phyloP scores from a whole-genome alignment of 2,797 vertebrate genomes.

The Sphaeramia orbicularis region DNA sequence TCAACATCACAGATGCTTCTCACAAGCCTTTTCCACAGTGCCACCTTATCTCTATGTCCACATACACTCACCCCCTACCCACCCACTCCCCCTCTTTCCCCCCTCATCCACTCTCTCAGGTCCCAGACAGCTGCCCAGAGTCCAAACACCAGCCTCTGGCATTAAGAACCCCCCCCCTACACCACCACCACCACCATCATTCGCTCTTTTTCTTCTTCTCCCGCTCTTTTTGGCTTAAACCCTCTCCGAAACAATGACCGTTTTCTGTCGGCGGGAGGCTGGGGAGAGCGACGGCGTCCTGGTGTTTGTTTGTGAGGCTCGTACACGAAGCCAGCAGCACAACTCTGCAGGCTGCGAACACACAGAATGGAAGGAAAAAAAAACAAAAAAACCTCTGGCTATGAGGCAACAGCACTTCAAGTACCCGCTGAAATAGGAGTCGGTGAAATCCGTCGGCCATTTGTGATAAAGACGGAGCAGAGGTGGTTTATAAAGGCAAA shows the following conservation, averaged over 20 bases:
- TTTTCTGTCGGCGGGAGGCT: conserved; percentile 55
- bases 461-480: too few species aligned
- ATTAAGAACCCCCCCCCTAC: conserved; percentile 13
- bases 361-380: neutral
- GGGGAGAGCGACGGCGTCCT: conserved; percentile 48
- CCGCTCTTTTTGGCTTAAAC: conserved; percentile 51
- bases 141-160: conserved; percentile 59
- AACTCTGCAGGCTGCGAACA: conserved; percentile 36
- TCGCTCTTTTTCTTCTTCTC: conserved; percentile 18
- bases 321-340: conserved; percentile 45
- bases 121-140: conserved; percentile 60
- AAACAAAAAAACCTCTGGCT: too few species aligned
- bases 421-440: too few species aligned
- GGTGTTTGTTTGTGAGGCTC: conserved; percentile 49
- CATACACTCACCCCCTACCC: conserved; percentile 39
- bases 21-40: conserved; percentile 65
- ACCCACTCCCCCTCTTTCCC: conserved; percentile 27
- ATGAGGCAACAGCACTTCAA: conserved; percentile 15
- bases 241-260: conserved; percentile 59
- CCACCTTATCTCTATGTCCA: conserved; percentile 74
- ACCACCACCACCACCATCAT: neutral
- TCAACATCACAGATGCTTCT: conserved; percentile 61
- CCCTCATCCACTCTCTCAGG: conserved; percentile 38
- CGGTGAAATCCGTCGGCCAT: too few species aligned
- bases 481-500: too few species aligned